Base-by-base conservation (phyloP, 2,888 invertebrate species). In the Hydropsyche betteni region DNA sequence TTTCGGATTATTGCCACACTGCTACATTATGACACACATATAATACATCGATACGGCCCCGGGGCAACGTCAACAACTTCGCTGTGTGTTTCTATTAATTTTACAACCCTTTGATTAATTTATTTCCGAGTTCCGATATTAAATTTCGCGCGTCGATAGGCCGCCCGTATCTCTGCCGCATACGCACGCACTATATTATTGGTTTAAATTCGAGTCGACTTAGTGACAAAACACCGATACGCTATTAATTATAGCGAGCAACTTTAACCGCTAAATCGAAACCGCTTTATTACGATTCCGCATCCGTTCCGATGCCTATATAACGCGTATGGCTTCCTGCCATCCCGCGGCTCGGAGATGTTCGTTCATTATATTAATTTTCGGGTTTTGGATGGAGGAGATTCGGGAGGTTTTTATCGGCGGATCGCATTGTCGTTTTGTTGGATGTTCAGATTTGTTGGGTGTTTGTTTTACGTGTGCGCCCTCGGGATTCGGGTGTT, bases 81-180 rank as follows among this genome's bases (percentile, higher is more conserved):
- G 6, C 64, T 36, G 64, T 64, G 58, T 69, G 69, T 69, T 53
- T 52, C 52, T 51, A 70, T 70, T 70, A 70, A 70, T 70, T 70
- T 70, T 70, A 70, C 70, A 70, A 53, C 70, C 70, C 16, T 70
- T 70, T 70, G 70, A 70, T 70, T 70, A 70, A 70, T 70, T 70
- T 70, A 70, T 70, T 70, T 52, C 24, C 70, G 33, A 70, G 53
- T 51, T 50, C 53, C 53, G 53, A 53, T 70, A 53, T 70, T 53
- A 53, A 69, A 69, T 64, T 64, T 64, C 69, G 50, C 16, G 51
- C 69, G 16, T n/a, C 55, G 14, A 14, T 55, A 24, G 24, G 24
- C 24, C 24, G 24, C 24, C 24, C 24, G 24, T 24, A 14, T 55
- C 55, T 14, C 55, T 8, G 12, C n/a, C 34, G 64, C 12, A 34